Base-by-base conservation (phyloP, 2,888 invertebrate genomes). In the Aphodius granarius region DNA sequence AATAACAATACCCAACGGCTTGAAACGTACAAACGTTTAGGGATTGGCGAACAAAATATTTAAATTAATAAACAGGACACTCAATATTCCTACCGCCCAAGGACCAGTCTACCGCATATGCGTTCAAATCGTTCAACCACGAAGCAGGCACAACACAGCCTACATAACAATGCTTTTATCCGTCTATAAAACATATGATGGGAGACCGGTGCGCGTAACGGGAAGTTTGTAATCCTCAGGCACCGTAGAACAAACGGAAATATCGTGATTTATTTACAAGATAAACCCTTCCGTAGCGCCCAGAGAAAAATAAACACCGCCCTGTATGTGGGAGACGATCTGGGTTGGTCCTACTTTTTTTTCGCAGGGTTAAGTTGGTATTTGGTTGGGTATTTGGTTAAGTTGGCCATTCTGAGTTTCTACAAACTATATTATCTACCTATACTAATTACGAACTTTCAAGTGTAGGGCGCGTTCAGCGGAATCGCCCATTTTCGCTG, bases 121-220 rank as follows among this genome's bases (percentile, higher is more conserved):
- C 43, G 43, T 13, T 1, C 43, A 43, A 43, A 43, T 9, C 3
- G 43, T 43, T 43, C 43, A 6, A 43, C 43, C 6, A 9, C 9
- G 43, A 43, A 2, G 6, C 2, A 6, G 43, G 43, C 43, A 43
- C 43, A 43, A 9, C 43, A 13, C 43, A 72, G 62, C 72, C 78
- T 78, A 80, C 80, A 81, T 78, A 79, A 81, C 80, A 81, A 81
- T 71, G 80, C 81, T 81, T 79, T 81, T 78, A 81, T 77, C 77
- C 79, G 77, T 78, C 78, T 78, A 78, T 80, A 81, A 80, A 81
- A 80, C 81, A 80, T 78, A 80, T 80, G 80, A 79, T 75, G 71
- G 78, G 43, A 72, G 65, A 75, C 76, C 43, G 43, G 3, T 43
- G 78, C 20, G 68, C 18, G 43, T 72, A 23, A 72, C 72, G 63